Evolutionary conservation across 2,888 invertebrate species (phyloP), one percentile per base, ranked within the genome.

Genomic region (Troglohyphantes excavatus): DNA sequence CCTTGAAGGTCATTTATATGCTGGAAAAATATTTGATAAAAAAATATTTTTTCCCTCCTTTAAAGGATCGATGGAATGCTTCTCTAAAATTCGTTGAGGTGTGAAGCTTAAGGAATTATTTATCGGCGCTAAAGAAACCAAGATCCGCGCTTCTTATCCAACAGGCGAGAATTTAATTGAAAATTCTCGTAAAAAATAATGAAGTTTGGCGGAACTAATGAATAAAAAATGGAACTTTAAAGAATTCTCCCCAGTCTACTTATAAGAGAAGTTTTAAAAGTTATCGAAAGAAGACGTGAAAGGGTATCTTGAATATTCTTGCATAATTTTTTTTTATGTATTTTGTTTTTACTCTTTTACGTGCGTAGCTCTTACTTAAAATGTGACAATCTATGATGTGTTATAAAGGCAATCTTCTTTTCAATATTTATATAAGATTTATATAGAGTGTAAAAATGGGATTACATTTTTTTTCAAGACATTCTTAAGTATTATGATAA

Each of bases 1-100:
- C n/a, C 5, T 53, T 59, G 9, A 59, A 82, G 70, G 39, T 82
- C 59, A 72, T 82, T 81, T 82, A 61, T 39, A 39, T 29, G 72
- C 11, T 19, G n/a, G 13, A 11, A 9, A 53, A 68, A 26, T 26
- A 33, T 19, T 26, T 21, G 29, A 19, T 33, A 70, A 68, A 43
- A 61, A 19, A 1, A n/a, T n/a, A n/a, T 17, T 67, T 33, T 27
- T 67, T 27, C 67, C 0, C 21, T 7, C 9, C 17, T 0, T 21
- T 23, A 0, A 46, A 75, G 75, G 46, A 59, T 27, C 59, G 6
- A 43, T 21, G 29, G 29, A 59, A 59, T 59, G 9, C 75, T 26
- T 19, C 59, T 75, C 59, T 53, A 9, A 75, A 75, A 75, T 59
- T 17, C 19, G 9, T 19, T 68, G 21, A 68, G 21, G 29, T 33